Percentiles rank a stretch among this genome's conserved stretches.
Evolutionary conservation across 2,797 vertebrate species (phyloP).

Genomic region (Sebastes oblongus): DNA sequence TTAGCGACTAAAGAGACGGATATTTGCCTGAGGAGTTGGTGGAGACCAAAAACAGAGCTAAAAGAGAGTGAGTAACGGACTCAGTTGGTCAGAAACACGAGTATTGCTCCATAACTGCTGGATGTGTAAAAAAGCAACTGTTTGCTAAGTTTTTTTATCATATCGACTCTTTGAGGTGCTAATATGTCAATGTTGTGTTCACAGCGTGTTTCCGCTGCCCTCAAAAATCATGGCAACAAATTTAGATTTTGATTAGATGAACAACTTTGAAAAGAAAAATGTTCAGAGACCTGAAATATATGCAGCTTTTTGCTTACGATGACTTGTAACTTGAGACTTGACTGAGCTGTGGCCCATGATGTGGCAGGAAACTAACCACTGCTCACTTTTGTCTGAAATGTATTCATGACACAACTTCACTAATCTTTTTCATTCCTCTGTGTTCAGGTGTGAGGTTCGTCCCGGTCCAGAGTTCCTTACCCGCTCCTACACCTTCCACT

Average conservation of each 20-base stretch:
- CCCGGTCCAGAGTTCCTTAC: conserved; percentile 92
- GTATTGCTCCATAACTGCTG: neutral
- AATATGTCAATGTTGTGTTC: neutral
- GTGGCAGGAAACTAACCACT: neutral
- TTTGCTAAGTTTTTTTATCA: neutral
- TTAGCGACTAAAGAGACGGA: neutral
- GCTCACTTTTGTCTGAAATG: neutral
- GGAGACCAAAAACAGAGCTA: neutral
- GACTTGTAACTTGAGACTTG: neutral
- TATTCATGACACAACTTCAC: neutral
- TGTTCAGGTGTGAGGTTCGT: conserved; percentile 88
- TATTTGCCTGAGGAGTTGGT: neutral
- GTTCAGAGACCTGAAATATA: neutral
- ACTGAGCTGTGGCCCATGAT: neutral
- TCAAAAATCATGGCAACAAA: neutral
- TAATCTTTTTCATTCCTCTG: neutral
- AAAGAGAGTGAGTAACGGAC: neutral
- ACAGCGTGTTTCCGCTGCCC: neutral
- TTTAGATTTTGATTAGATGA: neutral
- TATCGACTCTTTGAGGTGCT: neutral
- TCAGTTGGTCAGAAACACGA: neutral
- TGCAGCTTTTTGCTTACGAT: neutral
- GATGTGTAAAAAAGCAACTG: neutral
- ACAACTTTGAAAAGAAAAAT: neutral
- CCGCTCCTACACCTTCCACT: conserved; percentile 89